Evolutionary conservation across 2,113 vertebrate genomes (phyloP).

Genomic region (Halichoerus grypus): DNA sequence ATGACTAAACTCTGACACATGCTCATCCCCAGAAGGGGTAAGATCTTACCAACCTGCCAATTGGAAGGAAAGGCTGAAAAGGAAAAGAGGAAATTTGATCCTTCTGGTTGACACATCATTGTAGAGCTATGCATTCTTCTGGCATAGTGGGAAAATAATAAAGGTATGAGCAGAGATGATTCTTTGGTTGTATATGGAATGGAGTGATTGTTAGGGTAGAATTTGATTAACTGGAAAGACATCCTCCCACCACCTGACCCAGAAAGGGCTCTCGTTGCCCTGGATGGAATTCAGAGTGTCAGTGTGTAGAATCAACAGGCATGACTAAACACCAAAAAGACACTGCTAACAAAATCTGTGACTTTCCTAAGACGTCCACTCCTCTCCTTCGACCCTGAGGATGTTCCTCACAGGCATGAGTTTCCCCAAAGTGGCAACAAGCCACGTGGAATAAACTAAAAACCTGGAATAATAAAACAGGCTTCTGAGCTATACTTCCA

Average conservation of each 20-base stretch:
- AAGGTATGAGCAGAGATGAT: background rate
- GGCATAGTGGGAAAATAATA: constrained; percentile 9
- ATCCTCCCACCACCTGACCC: background rate
- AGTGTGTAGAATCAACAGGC: background rate
- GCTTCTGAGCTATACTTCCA: background rate
- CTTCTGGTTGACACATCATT: background rate
- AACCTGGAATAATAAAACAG: background rate
- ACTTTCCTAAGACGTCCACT: background rate
- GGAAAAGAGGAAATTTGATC: constrained; percentile 16
- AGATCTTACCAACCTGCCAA: background rate
- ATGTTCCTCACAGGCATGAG: constrained; percentile 23
- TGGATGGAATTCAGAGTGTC: background rate
- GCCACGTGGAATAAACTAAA: background rate
- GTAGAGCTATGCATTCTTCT: background rate
- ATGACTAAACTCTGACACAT: background rate
- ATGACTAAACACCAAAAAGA: constrained; percentile 5
- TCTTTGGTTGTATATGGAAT: background rate
- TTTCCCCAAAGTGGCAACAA: background rate
- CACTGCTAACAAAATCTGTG: background rate
- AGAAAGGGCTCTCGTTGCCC: background rate
- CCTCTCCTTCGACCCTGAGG: background rate
- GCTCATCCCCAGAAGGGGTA: background rate
- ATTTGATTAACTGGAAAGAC: constrained; percentile 15
- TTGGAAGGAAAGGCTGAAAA: background rate
- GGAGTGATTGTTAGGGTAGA: background rate